Percentiles rank a stretch among this genome's conserved stretches.
Conservation (phyloP, 2,113 vertebrate species). For the Jacana jacana region DNA sequence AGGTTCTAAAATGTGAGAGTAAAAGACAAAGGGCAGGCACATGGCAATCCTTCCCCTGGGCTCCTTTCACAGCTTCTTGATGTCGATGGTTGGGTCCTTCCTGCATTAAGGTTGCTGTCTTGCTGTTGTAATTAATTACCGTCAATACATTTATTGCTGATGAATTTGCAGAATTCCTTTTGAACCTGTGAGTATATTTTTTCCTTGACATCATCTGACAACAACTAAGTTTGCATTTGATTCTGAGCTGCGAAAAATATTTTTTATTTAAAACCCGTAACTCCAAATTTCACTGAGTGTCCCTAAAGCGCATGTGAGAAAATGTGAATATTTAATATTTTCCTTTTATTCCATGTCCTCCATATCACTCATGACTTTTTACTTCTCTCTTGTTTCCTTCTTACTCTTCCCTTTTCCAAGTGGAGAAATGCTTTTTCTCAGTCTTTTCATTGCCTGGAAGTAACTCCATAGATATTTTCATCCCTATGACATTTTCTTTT, state of each 20-base stretch:
- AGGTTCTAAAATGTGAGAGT: not conserved
- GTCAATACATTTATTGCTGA: not conserved
- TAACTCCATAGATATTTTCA: not conserved
- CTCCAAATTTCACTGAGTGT: not conserved
- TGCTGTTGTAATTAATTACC: not conserved
- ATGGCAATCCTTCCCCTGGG: not conserved
- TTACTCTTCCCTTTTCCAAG: not conserved
- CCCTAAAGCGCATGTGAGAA: not conserved
- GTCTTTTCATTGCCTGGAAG: not conserved
- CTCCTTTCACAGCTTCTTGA: not conserved
- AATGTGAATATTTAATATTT: not conserved
- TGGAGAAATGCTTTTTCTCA: not conserved
- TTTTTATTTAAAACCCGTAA: not conserved
- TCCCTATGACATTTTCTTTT: not conserved
- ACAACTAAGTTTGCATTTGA: not conserved
- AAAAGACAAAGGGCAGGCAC: not conserved
- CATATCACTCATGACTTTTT: not conserved
- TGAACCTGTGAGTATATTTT: not conserved
- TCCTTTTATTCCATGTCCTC: not conserved
- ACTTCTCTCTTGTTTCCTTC: not conserved
- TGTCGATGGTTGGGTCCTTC: fast-evolving
- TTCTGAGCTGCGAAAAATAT: not conserved
- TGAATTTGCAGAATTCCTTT: not conserved
- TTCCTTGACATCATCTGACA: not conserved
- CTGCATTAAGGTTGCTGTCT: not conserved